Conservation (phyloP, 2,888 invertebrate species). For the Meiosimyza decipiens region DNA sequence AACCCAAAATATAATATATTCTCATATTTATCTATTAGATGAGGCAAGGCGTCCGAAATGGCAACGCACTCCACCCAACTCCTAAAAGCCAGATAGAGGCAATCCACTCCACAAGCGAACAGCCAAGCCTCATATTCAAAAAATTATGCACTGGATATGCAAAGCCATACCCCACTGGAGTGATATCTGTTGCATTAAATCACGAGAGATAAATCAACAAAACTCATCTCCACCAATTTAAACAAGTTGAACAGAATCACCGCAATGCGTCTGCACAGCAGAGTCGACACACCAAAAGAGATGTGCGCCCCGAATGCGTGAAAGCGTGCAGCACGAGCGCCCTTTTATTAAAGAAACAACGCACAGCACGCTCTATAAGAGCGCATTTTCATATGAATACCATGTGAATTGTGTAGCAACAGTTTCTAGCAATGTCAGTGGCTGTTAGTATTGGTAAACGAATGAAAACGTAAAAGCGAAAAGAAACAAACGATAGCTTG, state of each 20-base stretch:
- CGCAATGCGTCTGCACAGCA: constrained; percentile 57
- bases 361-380: background rate
- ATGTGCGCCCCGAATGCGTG: constrained; percentile 25
- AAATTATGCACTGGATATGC: constrained; percentile 66
- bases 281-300: constrained; percentile 35
- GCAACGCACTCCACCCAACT: constrained; percentile 23
- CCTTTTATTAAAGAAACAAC: constrained; percentile 50
- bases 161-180: constrained; percentile 67
- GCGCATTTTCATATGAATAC: background rate
- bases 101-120: constrained; percentile 42
- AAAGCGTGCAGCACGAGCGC: constrained; percentile 54
- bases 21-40: background rate
- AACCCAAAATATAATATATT: too few relatives aligned
- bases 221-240: constrained; percentile 39
- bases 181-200: constrained; percentile 43
- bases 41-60: constrained; percentile 27
- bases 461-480: too few relatives aligned
- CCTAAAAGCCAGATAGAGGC: constrained; percentile 30
- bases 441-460: too few relatives aligned
- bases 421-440: background rate
- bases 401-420: constrained; percentile 13
- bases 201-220: constrained; percentile 42
- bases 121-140: constrained; percentile 48
- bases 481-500: too few relatives aligned
- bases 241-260: constrained; percentile 48